Evolutionary conservation across 1,140 invertebrate genomes (phyloP).

Genomic region (Drosophila dunni): DNA sequence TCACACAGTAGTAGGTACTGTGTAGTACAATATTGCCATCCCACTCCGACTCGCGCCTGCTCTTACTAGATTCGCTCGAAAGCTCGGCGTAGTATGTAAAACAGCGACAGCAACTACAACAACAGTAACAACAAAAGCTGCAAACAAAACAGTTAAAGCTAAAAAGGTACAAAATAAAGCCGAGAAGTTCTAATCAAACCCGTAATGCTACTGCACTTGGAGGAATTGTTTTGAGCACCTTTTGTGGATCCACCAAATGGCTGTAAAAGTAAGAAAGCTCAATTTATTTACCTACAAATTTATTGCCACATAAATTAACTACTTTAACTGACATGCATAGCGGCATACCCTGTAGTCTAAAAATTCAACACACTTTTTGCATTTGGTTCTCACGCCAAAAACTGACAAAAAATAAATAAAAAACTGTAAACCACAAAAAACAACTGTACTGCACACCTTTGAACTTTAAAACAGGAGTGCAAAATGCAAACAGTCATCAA

Average conservation of each 20-base stretch:
- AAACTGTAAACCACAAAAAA: conserved; percentile 39
- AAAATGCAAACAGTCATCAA: conserved; percentile 79
- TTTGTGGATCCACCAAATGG: conserved; percentile 73
- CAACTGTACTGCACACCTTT: conserved; percentile 59
- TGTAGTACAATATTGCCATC: conserved; percentile 53
- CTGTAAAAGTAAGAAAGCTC: conserved; percentile 62
- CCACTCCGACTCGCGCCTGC: conserved; percentile 36
- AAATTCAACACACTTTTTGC: background rate
- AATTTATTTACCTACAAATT: conserved; percentile 15
- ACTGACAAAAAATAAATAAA: conserved; percentile 23
- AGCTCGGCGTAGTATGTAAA: conserved; percentile 49
- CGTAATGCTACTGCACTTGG: conserved; percentile 54
- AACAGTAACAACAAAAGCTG: conserved; percentile 36
- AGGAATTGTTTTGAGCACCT: conserved; percentile 45
- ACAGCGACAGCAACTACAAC: background rate
- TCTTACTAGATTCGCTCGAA: conserved; percentile 37
- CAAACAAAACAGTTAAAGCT: conserved; percentile 40
- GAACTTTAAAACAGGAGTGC: conserved; percentile 81
- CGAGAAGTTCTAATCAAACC: conserved; percentile 19
- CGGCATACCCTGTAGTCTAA: conserved; percentile 19
- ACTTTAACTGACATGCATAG: conserved; percentile 4
- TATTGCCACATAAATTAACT: conserved; percentile 36
- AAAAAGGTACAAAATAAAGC: conserved; percentile 5
- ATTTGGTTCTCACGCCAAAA: conserved; percentile 71
- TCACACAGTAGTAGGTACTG: conserved; percentile 11